Conservation (phyloP, 2,113 vertebrate species). For the Tricholaema leucomelas region DNA sequence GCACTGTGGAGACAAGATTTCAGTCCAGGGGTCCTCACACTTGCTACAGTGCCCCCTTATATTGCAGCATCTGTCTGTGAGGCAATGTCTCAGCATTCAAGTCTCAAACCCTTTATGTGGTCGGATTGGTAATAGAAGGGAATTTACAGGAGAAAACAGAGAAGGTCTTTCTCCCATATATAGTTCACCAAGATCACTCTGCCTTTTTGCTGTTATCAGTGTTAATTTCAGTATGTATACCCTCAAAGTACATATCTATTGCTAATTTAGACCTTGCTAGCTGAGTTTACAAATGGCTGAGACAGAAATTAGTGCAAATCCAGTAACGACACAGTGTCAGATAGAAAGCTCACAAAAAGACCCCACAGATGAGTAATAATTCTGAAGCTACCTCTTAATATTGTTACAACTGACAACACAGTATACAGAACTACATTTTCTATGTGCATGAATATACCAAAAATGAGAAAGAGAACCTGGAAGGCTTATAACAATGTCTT, state of each 20-base stretch:
- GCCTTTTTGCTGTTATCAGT: background rate
- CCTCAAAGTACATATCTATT: rapidly evolving
- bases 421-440: background rate
- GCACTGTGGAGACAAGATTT: rapidly evolving
- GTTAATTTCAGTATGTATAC: background rate
- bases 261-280: background rate
- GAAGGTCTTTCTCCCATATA: background rate
- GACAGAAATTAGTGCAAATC: background rate
- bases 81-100: background rate
- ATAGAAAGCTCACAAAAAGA: background rate
- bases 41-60: no score
- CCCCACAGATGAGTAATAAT: background rate
- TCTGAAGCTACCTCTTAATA: background rate
- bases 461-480: background rate
- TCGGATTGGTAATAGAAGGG: background rate
- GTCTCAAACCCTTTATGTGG: background rate
- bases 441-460: background rate
- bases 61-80: background rate
- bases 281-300: background rate
- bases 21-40: background rate
- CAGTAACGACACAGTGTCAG: background rate
- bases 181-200: background rate
- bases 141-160: background rate
- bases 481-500: background rate
- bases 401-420: background rate